Evolutionary conservation across 92 coral and sea anemone species (phyloP).

Genomic region (Plumapathes pennacea): DNA sequence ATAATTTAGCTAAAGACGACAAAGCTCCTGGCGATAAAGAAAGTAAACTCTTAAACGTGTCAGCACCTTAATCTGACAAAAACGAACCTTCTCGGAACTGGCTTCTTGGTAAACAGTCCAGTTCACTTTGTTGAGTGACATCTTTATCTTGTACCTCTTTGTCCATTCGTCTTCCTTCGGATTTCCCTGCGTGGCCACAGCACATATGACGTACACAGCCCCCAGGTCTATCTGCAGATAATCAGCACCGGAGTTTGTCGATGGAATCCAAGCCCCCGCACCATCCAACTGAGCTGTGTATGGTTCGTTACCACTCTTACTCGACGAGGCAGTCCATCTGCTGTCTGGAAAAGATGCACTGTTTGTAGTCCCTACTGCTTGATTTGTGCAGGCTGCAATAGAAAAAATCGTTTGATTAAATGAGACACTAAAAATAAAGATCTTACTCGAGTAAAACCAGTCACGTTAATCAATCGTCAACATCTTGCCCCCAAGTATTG

Average conservation of each 20-base stretch:
- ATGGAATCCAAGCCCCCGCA: conserved; percentile 2
- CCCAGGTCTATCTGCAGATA: conserved; percentile 35
- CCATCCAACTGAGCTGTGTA: neutral
- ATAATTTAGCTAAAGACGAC: too few species aligned
- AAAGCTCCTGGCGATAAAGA: too few species aligned
- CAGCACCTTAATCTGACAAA: neutral
- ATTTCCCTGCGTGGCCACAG: conserved; percentile 32
- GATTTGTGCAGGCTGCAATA: neutral
- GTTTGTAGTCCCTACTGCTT: neutral
- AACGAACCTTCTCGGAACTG: conserved; percentile 16
- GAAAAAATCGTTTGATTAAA: too few species aligned
- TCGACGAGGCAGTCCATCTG: neutral
- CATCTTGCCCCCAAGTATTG: too few species aligned
- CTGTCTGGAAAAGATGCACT: neutral
- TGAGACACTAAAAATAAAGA: too few species aligned
- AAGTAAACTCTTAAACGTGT: too few species aligned
- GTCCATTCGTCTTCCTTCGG: conserved; percentile 19
- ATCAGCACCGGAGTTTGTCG: neutral
- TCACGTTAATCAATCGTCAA: too few species aligned
- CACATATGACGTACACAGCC: conserved; percentile 27
- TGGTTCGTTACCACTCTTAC: neutral
- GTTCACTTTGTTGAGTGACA: conserved; percentile 6
- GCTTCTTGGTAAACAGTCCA: conserved; percentile 8
- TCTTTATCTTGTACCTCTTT: conserved; percentile 11
- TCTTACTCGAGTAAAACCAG: too few species aligned